phyloP scores from a whole-genome alignment of 2,797 vertebrate genomes.

The Eulemur rubriventer region DNA sequence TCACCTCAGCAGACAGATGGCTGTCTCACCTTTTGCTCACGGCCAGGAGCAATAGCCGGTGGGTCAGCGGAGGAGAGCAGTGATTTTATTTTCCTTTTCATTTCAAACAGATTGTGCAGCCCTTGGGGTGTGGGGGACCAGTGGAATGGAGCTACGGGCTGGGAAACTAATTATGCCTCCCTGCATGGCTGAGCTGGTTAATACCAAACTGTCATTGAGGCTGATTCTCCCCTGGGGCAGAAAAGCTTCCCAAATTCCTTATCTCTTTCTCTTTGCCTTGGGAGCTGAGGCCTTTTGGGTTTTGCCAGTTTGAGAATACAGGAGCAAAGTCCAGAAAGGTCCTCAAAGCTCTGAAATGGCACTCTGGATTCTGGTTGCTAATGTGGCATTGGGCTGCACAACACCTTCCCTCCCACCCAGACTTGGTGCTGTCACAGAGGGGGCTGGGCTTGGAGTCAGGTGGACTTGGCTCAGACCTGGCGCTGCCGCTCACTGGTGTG shows the following conservation, averaged over 20 bases:
- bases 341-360: slow-evolving; percentile 9
- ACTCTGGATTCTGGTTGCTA: neutral
- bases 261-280: slow-evolving; percentile 54
- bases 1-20: slow-evolving; percentile 69
- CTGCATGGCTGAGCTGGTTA: slow-evolving; percentile 75
- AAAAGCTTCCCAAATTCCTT: slow-evolving; percentile 60
- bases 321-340: neutral
- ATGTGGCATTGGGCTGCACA: neutral
- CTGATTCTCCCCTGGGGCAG: slow-evolving; percentile 60
- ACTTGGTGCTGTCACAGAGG: neutral
- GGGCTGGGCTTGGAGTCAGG: neutral
- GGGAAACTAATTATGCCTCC: slow-evolving; percentile 74
- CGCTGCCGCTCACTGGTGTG: neutral
- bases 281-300: slow-evolving; percentile 19
- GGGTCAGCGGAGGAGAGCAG: slow-evolving; percentile 58
- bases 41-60: neutral
- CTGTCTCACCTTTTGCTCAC: slow-evolving; percentile 66
- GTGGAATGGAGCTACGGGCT: slow-evolving; percentile 60
- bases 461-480: neutral
- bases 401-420: neutral
- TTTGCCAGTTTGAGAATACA: neutral
- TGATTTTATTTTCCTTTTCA: slow-evolving; percentile 79
- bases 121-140: slow-evolving; percentile 53
- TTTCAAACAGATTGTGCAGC: slow-evolving; percentile 74
- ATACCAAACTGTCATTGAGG: slow-evolving; percentile 71